A percentile compares a stretch with the other conserved stretches of the same genome.
Evolutionary conservation across 30 jellyfish, hydroid and myxozoan genomes (phyloP).

Genomic region (Turritopsis dohrnii): DNA sequence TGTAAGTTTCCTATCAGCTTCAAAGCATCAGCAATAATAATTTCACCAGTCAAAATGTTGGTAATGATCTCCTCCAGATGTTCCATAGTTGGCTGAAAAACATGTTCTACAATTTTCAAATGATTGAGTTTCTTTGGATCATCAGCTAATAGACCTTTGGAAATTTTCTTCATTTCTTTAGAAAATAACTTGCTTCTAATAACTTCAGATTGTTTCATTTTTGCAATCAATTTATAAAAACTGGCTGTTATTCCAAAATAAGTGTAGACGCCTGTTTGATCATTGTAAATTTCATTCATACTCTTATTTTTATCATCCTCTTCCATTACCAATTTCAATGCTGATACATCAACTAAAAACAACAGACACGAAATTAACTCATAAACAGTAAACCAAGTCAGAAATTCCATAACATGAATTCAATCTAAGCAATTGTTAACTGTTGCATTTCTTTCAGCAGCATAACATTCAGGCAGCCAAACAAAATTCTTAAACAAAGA

Average conservation of each 20-base stretch:
- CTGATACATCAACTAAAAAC: background rate
- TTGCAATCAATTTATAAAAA: background rate
- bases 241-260: background rate
- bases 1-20: background rate
- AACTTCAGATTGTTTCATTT: background rate
- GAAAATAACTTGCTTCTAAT: background rate
- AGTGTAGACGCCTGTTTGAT: background rate
- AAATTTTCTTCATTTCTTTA: background rate
- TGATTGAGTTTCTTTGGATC: background rate
- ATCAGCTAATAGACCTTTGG: background rate
- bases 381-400: background rate
- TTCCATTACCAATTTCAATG: background rate
- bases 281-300: background rate
- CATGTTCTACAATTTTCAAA: background rate
- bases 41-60: background rate
- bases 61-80: background rate
- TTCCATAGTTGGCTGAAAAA: background rate
- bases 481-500: too few species aligned
- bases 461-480: too few species aligned
- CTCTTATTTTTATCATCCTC: background rate
- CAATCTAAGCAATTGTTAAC: too few species aligned
- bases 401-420: background rate
- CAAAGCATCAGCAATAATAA: background rate
- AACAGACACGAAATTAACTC: background rate
- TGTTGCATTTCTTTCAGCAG: too few species aligned